These are phyloP conservation scores for Delia radicum DNA, from an alignment of 1,140 invertebrate genomes.

Conservation along the genomic window DNA sequence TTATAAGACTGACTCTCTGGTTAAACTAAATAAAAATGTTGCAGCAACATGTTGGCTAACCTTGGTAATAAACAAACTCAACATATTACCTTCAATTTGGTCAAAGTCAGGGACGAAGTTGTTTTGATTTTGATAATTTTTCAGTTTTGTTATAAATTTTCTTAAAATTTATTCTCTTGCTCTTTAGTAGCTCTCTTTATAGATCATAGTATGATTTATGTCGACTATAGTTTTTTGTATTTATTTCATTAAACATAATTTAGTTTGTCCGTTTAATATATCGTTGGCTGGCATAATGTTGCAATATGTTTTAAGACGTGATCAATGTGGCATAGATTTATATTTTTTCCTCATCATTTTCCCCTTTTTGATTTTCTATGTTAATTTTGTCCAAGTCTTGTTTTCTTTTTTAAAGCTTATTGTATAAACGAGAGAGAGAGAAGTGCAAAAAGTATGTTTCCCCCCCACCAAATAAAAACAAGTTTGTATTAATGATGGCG, in stretches of 20 bases:
- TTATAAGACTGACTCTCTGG: background rate
- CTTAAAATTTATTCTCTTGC: background rate
- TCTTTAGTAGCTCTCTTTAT: background rate
- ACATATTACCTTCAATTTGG: slow-evolving; percentile 31
- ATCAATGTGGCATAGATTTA: slow-evolving; percentile 37
- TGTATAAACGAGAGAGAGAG: background rate
- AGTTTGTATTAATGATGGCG: background rate
- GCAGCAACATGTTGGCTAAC: slow-evolving; percentile 36
- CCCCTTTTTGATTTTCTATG: slow-evolving; percentile 18
- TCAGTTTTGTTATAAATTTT: background rate
- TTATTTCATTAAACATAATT: background rate
- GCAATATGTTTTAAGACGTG: background rate
- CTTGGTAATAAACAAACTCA: slow-evolving; percentile 27
- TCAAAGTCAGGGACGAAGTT: slow-evolving; percentile 49
- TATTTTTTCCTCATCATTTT: slow-evolving; percentile 16
- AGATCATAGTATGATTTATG: background rate
- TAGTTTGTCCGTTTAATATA: background rate
- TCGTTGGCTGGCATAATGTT: background rate
- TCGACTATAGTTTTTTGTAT: background rate
- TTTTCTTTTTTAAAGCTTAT: slow-evolving; percentile 7
- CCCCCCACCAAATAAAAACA: background rate
- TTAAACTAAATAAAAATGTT: background rate
- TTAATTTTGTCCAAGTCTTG: slow-evolving; percentile 13
- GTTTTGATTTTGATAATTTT: slow-evolving; percentile 38
- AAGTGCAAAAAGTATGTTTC: background rate